Evolutionary conservation across 1,140 invertebrate genomes (phyloP).

Genomic region (Trichoplusia ni): DNA sequence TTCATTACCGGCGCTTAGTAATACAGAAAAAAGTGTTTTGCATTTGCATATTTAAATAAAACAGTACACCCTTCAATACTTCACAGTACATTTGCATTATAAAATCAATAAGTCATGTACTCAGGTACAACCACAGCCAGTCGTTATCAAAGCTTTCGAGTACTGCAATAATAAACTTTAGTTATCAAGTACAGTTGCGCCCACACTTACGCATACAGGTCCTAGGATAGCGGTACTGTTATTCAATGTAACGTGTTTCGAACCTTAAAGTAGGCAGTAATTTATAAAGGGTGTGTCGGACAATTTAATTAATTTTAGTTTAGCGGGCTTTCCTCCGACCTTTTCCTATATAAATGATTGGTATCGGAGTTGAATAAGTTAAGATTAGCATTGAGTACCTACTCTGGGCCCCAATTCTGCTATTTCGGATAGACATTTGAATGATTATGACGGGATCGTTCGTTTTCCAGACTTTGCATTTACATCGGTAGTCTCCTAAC

Average conservation of each 20-base stretch:
- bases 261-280: background rate
- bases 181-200: constrained; percentile 52
- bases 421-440: too few species aligned
- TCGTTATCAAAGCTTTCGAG: constrained; percentile 1
- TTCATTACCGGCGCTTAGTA: too few species aligned
- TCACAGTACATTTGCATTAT: background rate
- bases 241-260: constrained; percentile 52
- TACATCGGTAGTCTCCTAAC: too few species aligned
- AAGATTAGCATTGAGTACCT: too few species aligned
- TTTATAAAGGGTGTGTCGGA: background rate
- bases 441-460: too few species aligned
- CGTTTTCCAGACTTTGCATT: too few species aligned
- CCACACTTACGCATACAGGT: constrained; percentile 43
- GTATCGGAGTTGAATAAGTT: too few species aligned
- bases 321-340: too few species aligned
- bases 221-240: constrained; percentile 52
- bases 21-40: too few species aligned
- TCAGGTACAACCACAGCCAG: background rate
- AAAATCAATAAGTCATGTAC: background rate
- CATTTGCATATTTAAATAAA: background rate
- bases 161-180: constrained; percentile 34
- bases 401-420: too few species aligned
- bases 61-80: background rate
- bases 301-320: background rate
- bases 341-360: too few species aligned